These are phyloP conservation scores for Cephalotes varians DNA, from an alignment of 2,888 invertebrate species.

Conservation along the genomic window DNA sequence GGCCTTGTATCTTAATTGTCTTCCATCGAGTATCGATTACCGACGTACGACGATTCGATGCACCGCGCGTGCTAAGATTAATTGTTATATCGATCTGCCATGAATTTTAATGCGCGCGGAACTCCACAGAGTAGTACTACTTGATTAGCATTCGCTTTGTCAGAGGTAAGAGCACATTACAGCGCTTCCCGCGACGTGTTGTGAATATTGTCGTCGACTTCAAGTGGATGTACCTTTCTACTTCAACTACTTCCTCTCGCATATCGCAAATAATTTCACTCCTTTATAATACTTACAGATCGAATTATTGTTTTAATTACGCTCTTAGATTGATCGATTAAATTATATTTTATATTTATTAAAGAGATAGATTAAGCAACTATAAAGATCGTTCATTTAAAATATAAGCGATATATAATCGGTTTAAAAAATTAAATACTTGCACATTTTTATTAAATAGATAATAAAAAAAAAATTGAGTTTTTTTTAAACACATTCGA, in stretches of 20 bases:
- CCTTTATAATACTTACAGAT: conserved; percentile 1
- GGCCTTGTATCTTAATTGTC: conserved; percentile 36
- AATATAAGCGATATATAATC: background rate
- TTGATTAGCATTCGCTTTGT: conserved; percentile 57
- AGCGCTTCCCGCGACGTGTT: conserved; percentile 49
- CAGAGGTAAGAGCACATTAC: conserved; percentile 52
- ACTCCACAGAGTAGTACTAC: conserved; percentile 42
- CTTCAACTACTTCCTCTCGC: background rate
- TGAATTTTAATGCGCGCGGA: conserved; percentile 52
- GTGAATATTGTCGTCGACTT: conserved; percentile 53
- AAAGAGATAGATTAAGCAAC: background rate
- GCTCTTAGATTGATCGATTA: background rate
- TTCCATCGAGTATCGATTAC: conserved; percentile 42
- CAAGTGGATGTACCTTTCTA: conserved; percentile 48
- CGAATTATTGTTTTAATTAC: conserved; percentile 3
- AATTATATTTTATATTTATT: background rate
- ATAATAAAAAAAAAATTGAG: no score
- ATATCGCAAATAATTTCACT: conserved; percentile 17
- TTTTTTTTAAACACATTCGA: background rate
- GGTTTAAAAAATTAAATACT: background rate
- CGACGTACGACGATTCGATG: conserved; percentile 37
- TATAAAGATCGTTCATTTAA: background rate
- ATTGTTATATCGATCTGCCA: conserved; percentile 53
- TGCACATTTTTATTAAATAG: background rate
- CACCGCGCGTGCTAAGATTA: conserved; percentile 43